These are phyloP conservation scores for Spodoptera picta DNA, from an alignment of 2,888 invertebrate genomes.

Conservation along the genomic window DNA sequence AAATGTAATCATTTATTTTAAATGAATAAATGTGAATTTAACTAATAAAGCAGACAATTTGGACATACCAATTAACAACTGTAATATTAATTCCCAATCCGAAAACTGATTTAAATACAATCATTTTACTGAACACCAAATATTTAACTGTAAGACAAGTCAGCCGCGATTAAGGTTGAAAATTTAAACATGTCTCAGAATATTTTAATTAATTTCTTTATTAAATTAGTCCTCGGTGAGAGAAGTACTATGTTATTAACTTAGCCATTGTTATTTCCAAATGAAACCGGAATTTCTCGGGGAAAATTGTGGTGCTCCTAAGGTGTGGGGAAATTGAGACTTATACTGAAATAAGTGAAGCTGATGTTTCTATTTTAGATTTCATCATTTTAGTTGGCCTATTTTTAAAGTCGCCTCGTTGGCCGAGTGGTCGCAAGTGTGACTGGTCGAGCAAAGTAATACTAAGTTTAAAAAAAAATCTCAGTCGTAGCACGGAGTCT, in stretches of 20 bases:
- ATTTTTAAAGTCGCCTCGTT: no score
- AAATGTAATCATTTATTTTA: no score
- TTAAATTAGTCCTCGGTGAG: slow-evolving; percentile 42
- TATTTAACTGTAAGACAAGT: slow-evolving; percentile 3
- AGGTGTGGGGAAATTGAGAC: slow-evolving; percentile 9
- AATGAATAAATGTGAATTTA: no score
- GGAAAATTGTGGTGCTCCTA: slow-evolving; percentile 12
- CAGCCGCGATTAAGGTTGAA: slow-evolving; percentile 29
- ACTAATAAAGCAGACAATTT: no score
- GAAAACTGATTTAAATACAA: not conserved
- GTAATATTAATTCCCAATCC: not conserved
- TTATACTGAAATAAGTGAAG: not conserved
- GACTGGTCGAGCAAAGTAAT: no score
- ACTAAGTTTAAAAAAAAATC: no score
- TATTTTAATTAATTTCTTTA: slow-evolving; percentile 56
- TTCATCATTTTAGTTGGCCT: no score
- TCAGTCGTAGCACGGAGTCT: no score
- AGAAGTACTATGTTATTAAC: slow-evolving; percentile 26
- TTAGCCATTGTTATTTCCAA: slow-evolving; percentile 32
- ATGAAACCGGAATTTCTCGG: slow-evolving; percentile 24
- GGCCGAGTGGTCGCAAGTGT: no score
- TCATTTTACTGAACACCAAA: not conserved
- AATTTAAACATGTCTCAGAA: slow-evolving; percentile 57
- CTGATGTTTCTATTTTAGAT: not conserved
- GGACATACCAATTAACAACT: no score